A percentile compares a stretch with the other conserved stretches of the same genome.
Evolutionary conservation across 2,113 vertebrate genomes (phyloP).

Genomic region (Chionis minor): DNA sequence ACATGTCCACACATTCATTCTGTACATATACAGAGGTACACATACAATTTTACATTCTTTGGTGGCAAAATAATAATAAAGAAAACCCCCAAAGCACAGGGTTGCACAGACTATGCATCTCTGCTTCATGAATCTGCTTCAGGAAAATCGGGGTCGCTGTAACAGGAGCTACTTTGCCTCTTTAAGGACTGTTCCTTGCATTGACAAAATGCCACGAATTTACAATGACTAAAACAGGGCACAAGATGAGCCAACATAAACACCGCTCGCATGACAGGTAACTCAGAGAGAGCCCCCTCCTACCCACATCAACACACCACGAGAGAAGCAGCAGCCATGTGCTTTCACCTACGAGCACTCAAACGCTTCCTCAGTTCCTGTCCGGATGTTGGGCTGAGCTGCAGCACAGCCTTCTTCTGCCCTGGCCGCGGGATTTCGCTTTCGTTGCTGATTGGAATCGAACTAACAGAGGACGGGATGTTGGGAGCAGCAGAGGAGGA

Average conservation of each 20-base stretch:
- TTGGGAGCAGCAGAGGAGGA: slow-evolving; percentile 60
- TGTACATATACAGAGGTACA: slow-evolving; percentile 63
- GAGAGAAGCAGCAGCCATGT: neutral
- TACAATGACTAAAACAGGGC: slow-evolving; percentile 61
- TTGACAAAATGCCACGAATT: slow-evolving; percentile 50
- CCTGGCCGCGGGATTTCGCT: neutral
- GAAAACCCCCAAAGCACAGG: neutral
- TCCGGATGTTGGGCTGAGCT: neutral
- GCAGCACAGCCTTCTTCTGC: neutral
- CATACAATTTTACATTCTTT: slow-evolving; percentile 70
- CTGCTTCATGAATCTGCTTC: slow-evolving; percentile 27
- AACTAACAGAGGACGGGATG: neutral
- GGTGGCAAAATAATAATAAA: slow-evolving; percentile 54
- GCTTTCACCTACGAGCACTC: neutral
- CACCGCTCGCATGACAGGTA: slow-evolving; percentile 49
- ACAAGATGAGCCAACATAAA: slow-evolving; percentile 59
- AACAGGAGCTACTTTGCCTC: slow-evolving; percentile 55
- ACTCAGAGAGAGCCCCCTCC: neutral
- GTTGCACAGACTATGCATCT: neutral
- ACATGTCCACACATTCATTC: slow-evolving; percentile 24
- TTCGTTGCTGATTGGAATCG: neutral
- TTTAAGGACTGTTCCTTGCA: slow-evolving; percentile 56
- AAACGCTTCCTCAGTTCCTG: neutral
- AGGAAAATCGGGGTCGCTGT: neutral
- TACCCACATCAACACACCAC: neutral